Base-by-base conservation (phyloP, 2,113 vertebrate genomes). In the Hydrolagus affinis region DNA sequence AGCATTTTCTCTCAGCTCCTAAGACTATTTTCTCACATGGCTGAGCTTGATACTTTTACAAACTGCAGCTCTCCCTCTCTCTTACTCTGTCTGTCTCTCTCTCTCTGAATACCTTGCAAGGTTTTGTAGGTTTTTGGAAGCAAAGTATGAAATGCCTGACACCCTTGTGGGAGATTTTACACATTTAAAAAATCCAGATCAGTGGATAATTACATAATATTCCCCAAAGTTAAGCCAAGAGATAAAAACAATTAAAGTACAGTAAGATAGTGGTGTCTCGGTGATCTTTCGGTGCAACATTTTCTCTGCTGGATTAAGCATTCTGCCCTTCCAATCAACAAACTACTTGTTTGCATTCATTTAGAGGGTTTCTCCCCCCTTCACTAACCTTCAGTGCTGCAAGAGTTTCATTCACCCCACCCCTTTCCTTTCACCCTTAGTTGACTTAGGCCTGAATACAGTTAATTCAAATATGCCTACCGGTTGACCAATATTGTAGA, bases 121-220 rank as follows among this genome's bases (percentile, higher is more conserved):
- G 23, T 68, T 80, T 64, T 64, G 62, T 83, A 30, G 78, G 25
- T 30, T 93, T 94, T 92, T 95, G 90, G 93, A 96, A 94, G 93
- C 91, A 95, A 95, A 94, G 92, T 93, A 95, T 94, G 95, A 96
- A 97, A 97, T 97, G 95, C 94, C 96, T 95, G 92, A 95, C 94
- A 93, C 92, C 87, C 91, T 88, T 85, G 90, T 92, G 94, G 93
- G 94, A 92, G 94, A 96, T 94, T 92, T 95, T 93, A 90, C 94
- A 92, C 92, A 91, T 94, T 88, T 90, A 87, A 89, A 90, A 90
- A 91, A 86, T 86, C 88, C 72, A 4, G 85, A 85, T 89, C 32
- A 0, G 80, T 86, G 87, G 70, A 87, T 10, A 66, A 83, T 66
- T 80, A 64, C 25, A 32, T 30, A 83, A 30, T 68, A 19, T 66